Evolutionary conservation across 2,888 invertebrate genomes (phyloP), one percentile per base, ranked within the genome.

Genomic region (Hirtodrosophila cameraria): DNA sequence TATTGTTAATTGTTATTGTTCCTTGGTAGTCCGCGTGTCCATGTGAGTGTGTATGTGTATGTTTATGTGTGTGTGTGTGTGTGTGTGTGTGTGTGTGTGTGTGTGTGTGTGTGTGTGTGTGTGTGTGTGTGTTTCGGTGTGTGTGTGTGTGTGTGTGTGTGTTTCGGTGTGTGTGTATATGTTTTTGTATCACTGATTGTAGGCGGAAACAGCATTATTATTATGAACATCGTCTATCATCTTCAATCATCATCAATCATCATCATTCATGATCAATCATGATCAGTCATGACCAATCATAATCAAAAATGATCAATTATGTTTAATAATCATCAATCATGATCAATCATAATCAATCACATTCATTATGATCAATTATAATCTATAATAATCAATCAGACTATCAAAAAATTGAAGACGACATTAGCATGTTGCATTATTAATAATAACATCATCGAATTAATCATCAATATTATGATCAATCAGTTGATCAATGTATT

Each of bases 1-100:
- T n/a, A n/a, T n/a, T n/a, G n/a, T n/a, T n/a, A n/a, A n/a, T n/a
- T n/a, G n/a, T 11, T 45, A 5, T 63, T 39, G 30, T 13, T 50
- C 50, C 15, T 63, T 33, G 33, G 33, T 7, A 23, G 55, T 55
- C 55, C 55, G 55, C 30, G 52, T 50, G 30, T 62, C 16, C 15
- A 20, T 36, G 35, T 53, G 64, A 36, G 50, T 35, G 9, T 25
- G 11, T 42, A 15, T 60, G 15, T 28, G 18, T 27, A 23, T n/a
- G 41, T 35, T 9, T 13, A 33, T 42, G 52, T 36, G 38, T n/a
- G 36, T 13, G 36, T 46, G 13, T 27, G 13, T 15, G 31, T 41
- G 15, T 42, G 13, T 39, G 36, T 23, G n/a, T 1, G 12, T 42
- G 59, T 46, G 38, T 49, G 30, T 38, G 28, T 64, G 35, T 68